Percentiles rank a stretch among this genome's conserved stretches.
phyloP scores from a whole-genome alignment of 2,113 vertebrate genomes.

The Acinonyx jubatus region DNA sequence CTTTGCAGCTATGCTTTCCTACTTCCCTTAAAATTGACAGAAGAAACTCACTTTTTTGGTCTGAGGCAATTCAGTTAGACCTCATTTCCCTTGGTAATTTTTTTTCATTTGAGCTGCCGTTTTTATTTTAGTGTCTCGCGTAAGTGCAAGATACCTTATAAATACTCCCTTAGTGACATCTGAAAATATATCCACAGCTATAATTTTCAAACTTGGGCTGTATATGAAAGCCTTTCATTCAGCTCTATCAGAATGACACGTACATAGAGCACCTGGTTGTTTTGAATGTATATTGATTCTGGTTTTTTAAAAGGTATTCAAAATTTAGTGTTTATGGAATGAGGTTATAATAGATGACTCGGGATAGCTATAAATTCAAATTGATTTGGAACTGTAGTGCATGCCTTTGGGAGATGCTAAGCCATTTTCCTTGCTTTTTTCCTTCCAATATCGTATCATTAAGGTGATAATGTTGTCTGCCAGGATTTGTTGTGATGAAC shows the following conservation, averaged over 20 bases:
- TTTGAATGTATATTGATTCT: slow-evolving; percentile 44
- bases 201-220: not conserved
- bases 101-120: slow-evolving; percentile 23
- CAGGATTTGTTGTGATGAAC: slow-evolving; percentile 70
- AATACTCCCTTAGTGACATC: not conserved
- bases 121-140: slow-evolving; percentile 40
- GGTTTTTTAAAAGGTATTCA: slow-evolving; percentile 65
- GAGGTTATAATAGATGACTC: slow-evolving; percentile 65
- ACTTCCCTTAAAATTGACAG: not conserved
- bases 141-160: not conserved
- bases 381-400: slow-evolving; percentile 64
- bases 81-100: slow-evolving; percentile 18
- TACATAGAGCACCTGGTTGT: slow-evolving; percentile 26
- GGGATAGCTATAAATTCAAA: slow-evolving; percentile 59
- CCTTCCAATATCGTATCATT: slow-evolving; percentile 46
- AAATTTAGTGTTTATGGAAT: slow-evolving; percentile 77
- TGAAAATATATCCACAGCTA: not conserved
- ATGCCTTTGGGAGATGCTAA: slow-evolving; percentile 58
- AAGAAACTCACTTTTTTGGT: not conserved
- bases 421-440: not conserved
- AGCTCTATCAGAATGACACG: not conserved
- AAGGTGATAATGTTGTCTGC: slow-evolving; percentile 70
- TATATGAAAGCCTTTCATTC: slow-evolving; percentile 32
- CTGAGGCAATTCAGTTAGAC: not conserved
- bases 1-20: not conserved